These are phyloP conservation scores for Agapostemon virescens DNA, from an alignment of 2,888 invertebrate genomes.

Conservation along the genomic window DNA sequence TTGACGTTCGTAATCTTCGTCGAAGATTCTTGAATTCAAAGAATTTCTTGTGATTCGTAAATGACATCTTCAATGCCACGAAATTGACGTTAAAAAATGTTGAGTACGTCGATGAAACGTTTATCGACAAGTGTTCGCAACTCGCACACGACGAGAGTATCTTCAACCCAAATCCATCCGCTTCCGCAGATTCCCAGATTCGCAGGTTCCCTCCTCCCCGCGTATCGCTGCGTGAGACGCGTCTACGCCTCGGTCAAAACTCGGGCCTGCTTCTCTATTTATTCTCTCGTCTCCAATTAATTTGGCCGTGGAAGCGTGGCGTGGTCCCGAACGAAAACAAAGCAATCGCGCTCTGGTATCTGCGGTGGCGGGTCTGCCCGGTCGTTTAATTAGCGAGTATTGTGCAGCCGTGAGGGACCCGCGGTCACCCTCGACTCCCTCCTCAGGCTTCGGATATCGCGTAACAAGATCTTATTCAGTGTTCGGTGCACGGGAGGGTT, in stretches of 20 bases:
- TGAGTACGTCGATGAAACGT: too few relatives aligned
- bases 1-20: too few relatives aligned
- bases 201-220: neutral
- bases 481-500: conserved; percentile 75
- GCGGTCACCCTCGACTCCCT: conserved; percentile 60
- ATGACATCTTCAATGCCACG: too few relatives aligned
- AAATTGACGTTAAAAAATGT: too few relatives aligned
- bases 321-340: conserved; percentile 77
- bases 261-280: conserved; percentile 54
- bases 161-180: neutral
- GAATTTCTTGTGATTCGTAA: too few relatives aligned
- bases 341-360: conserved; percentile 79
- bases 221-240: neutral
- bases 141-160: too few relatives aligned
- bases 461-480: conserved; percentile 80
- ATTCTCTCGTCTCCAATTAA: conserved; percentile 75
- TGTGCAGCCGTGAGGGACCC: conserved; percentile 72
- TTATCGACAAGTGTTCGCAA: too few relatives aligned
- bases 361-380: conserved; percentile 73
- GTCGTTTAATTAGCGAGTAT: conserved; percentile 80
- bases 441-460: conserved; percentile 75
- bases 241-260: neutral
- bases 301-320: conserved; percentile 72
- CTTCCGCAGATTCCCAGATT: neutral
- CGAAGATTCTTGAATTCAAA: too few relatives aligned